Evolutionary conservation across 2,888 invertebrate species (phyloP).

Genomic region (Athalia cordata): DNA sequence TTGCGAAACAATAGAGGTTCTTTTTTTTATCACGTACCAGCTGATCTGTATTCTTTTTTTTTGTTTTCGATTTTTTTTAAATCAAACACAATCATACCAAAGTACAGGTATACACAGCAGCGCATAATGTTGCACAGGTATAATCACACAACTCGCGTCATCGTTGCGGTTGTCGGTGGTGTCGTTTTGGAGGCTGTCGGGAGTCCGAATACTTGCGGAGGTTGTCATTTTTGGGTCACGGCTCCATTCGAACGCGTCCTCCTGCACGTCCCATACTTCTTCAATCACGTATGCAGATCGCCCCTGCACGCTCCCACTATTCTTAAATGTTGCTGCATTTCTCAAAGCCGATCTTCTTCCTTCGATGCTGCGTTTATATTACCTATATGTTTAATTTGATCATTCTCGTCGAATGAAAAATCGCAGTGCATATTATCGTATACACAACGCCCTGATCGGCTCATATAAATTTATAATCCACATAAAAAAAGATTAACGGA

Average conservation of each 20-base stretch:
- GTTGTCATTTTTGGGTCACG: conserved; percentile 64
- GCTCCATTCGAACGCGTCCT: conserved; percentile 45
- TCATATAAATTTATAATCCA: no score
- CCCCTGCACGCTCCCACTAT: not conserved
- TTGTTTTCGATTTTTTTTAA: conserved; percentile 32
- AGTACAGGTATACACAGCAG: no score
- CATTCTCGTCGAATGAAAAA: no score
- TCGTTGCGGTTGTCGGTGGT: not conserved
- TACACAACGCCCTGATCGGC: no score
- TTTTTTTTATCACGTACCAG: not conserved
- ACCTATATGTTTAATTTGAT: no score
- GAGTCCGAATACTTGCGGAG: conserved; percentile 54
- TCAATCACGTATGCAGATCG: not conserved
- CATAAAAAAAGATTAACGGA: no score
- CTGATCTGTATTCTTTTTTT: not conserved
- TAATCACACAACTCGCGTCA: no score
- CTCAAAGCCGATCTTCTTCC: not conserved
- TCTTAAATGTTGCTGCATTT: not conserved
- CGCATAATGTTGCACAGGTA: no score
- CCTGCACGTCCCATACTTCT: not conserved
- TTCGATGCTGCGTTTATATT: no score
- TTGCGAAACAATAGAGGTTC: no score
- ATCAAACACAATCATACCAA: conserved; percentile 33
- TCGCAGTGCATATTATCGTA: no score
- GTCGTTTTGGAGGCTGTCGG: conserved; percentile 54